Evolutionary conservation across 2,888 invertebrate genomes (phyloP), one percentile per base, ranked within the genome.

Genomic region (Drosophila merina): DNA sequence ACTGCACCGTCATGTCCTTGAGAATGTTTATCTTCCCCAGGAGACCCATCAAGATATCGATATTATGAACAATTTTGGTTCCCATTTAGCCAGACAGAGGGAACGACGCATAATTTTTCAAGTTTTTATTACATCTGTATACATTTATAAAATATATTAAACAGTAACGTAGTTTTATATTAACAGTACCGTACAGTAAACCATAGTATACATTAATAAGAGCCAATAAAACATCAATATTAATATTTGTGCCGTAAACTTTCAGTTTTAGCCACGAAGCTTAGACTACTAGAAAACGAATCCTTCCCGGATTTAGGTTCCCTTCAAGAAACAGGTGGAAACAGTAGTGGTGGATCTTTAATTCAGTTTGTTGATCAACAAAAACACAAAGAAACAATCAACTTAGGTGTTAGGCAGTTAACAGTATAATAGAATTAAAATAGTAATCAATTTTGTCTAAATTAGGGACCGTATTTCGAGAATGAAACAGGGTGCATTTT

Each of bases 91-190:
- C 28, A 28, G 28, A 28, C 5, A 28, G 28, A 28, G 28, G 28
- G 12, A 6, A 12, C 5, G 12, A 6, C 12, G 6, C 36, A 36
- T 42, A 20, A 20, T 42, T 42, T 52, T 77, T 59, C 14, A 69
- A 49, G 66, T 69, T 51, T 86, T 80, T 86, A 86, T 80, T 86
- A 79, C 75, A 69, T 72, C 72, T 66, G 69, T 72, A 79, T 76
- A 83, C 75, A 79, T 67, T 75, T 64, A 79, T 71, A 83, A 86
- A 76, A 86, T 81, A 81, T 86, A 83, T 79, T 80, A 86, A 80
- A 83, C 86, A 74, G 67, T 83, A 76, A 83, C 79, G 45, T 72
- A 69, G 57, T 71, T 63, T 58, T 73, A 75, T 62, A 77, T 77
- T 83, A 86, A 80, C 86, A 86, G 75, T 80, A 80, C 75, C 77